Conservation (phyloP, 2,113 vertebrate species). For the Ramphastos sulfuratus region DNA sequence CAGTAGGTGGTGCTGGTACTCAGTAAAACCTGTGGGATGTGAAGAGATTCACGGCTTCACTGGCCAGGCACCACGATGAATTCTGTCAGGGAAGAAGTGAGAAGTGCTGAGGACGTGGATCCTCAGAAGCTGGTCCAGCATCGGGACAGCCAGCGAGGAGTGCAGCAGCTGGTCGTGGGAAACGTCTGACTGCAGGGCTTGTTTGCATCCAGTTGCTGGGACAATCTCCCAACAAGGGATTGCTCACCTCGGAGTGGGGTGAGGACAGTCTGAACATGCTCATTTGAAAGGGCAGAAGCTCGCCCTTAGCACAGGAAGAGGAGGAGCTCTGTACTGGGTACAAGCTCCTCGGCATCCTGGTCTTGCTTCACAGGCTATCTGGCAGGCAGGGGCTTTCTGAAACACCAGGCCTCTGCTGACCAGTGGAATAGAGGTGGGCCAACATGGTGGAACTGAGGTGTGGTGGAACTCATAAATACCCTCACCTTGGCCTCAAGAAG, state of each 20-base stretch:
- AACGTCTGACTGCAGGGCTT: neutral
- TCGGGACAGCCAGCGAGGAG: neutral
- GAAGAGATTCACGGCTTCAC: neutral
- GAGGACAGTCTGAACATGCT: neutral
- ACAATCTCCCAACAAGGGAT: neutral
- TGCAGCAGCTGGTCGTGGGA: neutral
- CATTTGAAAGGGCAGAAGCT: neutral
- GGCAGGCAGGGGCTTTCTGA: neutral
- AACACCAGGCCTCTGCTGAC: neutral
- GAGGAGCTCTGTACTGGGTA: neutral
- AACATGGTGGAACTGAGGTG: neutral
- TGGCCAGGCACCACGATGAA: neutral
- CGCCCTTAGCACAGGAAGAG: neutral
- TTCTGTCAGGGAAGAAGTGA: neutral
- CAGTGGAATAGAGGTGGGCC: neutral
- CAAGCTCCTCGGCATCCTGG: neutral
- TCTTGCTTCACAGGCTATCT: neutral
- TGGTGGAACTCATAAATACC: neutral
- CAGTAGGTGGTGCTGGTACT: slow-evolving; percentile 43
- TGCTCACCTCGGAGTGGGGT: rapidly evolving
- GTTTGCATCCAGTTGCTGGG: neutral
- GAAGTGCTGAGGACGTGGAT: neutral
- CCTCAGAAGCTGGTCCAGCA: neutral
- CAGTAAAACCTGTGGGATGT: neutral
- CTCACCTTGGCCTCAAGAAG: neutral